Evolutionary conservation across 2,888 invertebrate species (phyloP).

Genomic region (Chesias legatella): DNA sequence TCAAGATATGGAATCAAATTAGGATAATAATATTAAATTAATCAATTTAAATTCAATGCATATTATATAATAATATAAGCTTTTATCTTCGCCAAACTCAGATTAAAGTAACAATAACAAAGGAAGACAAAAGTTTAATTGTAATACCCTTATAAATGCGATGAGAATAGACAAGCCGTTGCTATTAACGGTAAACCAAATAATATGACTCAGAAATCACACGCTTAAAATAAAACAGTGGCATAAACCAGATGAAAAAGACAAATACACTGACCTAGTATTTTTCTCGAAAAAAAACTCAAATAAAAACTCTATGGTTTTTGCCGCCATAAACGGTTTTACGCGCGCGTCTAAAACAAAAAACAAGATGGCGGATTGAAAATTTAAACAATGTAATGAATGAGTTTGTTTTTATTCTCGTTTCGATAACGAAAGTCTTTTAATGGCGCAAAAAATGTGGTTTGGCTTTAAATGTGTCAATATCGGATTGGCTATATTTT

Average conservation of each 20-base stretch:
- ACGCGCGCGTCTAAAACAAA: slow-evolving; percentile 45
- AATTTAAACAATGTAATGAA: slow-evolving; percentile 42
- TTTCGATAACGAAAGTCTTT: slow-evolving; percentile 48
- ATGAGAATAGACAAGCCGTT: slow-evolving; percentile 35
- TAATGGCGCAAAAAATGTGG: slow-evolving; percentile 23
- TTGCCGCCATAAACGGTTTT: slow-evolving; percentile 43
- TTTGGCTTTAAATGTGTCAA: slow-evolving; percentile 30
- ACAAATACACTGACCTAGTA: slow-evolving; percentile 63
- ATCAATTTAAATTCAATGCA: background rate
- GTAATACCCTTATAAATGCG: slow-evolving; percentile 10
- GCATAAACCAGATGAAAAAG: slow-evolving; percentile 49
- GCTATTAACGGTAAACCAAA: slow-evolving; percentile 17
- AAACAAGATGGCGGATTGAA: slow-evolving; percentile 55
- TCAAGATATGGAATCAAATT: background rate
- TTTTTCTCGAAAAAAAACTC: slow-evolving; percentile 37
- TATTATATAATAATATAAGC: background rate
- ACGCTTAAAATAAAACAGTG: slow-evolving; percentile 45
- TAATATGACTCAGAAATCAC: slow-evolving; percentile 33
- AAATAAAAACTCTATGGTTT: slow-evolving; percentile 32
- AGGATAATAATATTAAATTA: background rate
- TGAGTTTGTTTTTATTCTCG: slow-evolving; percentile 40
- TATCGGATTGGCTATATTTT: slow-evolving; percentile 10
- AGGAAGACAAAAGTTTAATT: slow-evolving; percentile 7
- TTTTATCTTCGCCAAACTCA: background rate
- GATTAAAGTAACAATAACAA: background rate